These are phyloP conservation scores for Pseudoips prasinana DNA, from an alignment of 2,888 invertebrate species.

Conservation along the genomic window DNA sequence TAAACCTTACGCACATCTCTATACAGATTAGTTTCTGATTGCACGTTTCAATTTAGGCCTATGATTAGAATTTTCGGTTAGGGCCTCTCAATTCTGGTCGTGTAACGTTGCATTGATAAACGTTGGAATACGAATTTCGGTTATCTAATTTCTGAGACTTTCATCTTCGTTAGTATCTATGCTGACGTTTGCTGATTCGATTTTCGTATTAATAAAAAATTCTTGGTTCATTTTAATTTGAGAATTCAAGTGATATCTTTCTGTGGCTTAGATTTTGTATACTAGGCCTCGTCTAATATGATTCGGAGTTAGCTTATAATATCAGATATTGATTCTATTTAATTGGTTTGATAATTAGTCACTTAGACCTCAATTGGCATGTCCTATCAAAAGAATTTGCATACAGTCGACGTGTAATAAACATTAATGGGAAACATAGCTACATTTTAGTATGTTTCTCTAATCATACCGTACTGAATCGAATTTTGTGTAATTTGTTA, in stretches of 20 bases:
- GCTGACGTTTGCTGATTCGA: conserved; percentile 23
- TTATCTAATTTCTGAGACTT: conserved; percentile 36
- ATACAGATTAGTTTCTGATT: conserved; percentile 20
- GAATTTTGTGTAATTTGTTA: conserved; percentile 11
- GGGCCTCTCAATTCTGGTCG: conserved; percentile 22
- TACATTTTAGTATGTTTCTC: conserved; percentile 4
- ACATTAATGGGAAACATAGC: no score
- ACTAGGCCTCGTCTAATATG: no score
- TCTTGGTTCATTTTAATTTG: no score
- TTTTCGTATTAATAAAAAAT: conserved; percentile 30
- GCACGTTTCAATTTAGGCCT: conserved; percentile 17
- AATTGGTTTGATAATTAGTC: no score
- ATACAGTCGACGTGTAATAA: no score
- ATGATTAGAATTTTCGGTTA: conserved; percentile 39
- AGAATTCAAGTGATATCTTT: no score
- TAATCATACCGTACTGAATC: conserved; percentile 9
- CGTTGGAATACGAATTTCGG: conserved; percentile 29
- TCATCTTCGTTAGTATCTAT: conserved; percentile 30
- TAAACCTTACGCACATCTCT: conserved; percentile 32
- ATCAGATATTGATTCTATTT: no score
- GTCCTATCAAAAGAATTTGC: no score
- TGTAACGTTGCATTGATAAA: conserved; percentile 32
- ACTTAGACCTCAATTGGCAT: no score
- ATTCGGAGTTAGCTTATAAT: no score
- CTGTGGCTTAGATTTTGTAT: no score